phyloP scores from a whole-genome alignment of 2,797 vertebrate genomes.

The Acrossocheilus fasciatus region DNA sequence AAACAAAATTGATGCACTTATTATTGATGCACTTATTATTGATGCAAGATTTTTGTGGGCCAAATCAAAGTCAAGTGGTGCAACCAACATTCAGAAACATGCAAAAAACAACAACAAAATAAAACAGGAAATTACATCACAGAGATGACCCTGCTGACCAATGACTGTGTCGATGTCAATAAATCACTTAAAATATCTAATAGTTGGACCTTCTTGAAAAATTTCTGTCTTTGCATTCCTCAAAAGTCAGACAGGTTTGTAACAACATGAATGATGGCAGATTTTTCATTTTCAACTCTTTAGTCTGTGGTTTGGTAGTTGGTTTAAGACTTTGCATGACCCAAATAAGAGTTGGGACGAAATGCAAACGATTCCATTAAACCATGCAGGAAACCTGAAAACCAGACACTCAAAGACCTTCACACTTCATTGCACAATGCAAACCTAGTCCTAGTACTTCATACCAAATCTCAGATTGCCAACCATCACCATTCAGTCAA shows the following conservation, averaged over 20 bases:
- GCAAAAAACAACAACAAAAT: neutral
- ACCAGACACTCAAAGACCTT: neutral
- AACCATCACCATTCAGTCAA: neutral
- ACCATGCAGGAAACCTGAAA: neutral
- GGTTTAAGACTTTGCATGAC: conserved; percentile 14
- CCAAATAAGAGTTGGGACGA: conserved; percentile 5
- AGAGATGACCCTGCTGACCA: neutral
- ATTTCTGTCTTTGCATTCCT: neutral
- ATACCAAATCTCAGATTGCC: neutral
- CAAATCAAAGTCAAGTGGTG: neutral
- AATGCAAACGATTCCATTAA: conserved; percentile 32
- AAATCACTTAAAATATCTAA: neutral
- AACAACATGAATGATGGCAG: neutral
- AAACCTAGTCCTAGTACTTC: conserved; percentile 8
- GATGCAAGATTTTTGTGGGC: neutral
- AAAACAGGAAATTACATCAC: neutral
- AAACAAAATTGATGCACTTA: neutral
- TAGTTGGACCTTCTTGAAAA: neutral
- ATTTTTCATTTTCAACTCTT: neutral
- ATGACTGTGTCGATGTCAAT: neutral
- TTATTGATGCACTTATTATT: no score
- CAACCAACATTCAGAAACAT: neutral
- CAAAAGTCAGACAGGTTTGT: neutral
- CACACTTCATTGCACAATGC: neutral
- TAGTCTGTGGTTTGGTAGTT: neutral